These are phyloP conservation scores for Myiotriccus ornatus DNA, from an alignment of 2,797 vertebrate species.

Conservation along the genomic window DNA sequence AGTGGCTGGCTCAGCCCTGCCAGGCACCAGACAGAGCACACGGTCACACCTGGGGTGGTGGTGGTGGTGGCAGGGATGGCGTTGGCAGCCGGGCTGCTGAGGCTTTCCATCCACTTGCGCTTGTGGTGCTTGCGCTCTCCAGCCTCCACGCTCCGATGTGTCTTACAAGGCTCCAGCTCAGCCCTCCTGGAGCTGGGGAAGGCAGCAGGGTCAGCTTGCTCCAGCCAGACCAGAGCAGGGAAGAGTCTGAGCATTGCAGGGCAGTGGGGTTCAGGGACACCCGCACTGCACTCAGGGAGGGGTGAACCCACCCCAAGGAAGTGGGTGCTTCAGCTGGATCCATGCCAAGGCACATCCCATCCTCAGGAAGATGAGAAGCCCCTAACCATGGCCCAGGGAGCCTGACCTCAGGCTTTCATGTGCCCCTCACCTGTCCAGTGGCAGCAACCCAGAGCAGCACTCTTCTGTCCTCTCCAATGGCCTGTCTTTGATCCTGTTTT, in stretches of 20 bases:
- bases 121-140: not conserved
- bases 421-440: not conserved
- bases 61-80: not conserved
- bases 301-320: not conserved
- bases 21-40: not conserved
- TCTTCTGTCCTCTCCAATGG: not conserved
- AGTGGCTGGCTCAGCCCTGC: accelerated
- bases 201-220: not conserved
- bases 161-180: not conserved
- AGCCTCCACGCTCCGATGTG: not conserved
- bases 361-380: not conserved
- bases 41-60: not conserved
- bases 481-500: not conserved
- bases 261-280: accelerated
- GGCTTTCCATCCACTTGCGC: not conserved
- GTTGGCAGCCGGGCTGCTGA: not conserved
- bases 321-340: accelerated
- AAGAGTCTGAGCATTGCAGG: not conserved
- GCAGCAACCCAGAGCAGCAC: not conserved
- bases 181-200: not conserved
- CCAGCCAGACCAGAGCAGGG: not conserved
- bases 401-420: not conserved
- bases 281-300: accelerated
- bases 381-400: accelerated
- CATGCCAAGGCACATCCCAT: not conserved